phyloP scores from a whole-genome alignment of 2,797 vertebrate species.

The Clarias laeviceps region DNA sequence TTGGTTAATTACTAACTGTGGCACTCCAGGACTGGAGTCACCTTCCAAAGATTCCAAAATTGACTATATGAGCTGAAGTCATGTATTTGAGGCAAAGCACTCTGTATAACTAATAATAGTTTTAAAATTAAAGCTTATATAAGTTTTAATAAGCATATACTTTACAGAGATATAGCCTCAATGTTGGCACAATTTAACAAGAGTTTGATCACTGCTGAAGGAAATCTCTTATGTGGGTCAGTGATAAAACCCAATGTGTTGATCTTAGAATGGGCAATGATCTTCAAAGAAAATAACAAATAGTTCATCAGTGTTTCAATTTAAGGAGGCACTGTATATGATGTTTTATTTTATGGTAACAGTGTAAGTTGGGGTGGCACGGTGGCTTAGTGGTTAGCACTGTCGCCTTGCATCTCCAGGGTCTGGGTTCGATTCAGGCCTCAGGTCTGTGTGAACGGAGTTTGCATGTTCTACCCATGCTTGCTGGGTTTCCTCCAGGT shows the following conservation, averaged over 20 bases:
- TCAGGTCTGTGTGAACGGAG: too few species aligned
- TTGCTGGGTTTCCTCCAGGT: too few species aligned
- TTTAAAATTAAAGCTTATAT: neutral
- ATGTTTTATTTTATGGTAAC: neutral
- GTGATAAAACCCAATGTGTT: conserved; percentile 24
- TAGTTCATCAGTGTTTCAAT: conserved; percentile 18
- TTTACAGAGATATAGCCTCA: neutral
- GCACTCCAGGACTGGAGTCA: neutral
- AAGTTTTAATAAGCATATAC: conserved; percentile 5
- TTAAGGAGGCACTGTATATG: neutral
- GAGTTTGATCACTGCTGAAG: conserved; percentile 10
- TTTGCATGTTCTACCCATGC: too few species aligned
- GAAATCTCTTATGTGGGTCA: conserved; percentile 30
- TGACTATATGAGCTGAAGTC: neutral
- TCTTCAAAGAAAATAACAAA: conserved; percentile 21
- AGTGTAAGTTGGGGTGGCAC: too few species aligned
- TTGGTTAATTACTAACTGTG: too few species aligned
- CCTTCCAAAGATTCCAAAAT: neutral
- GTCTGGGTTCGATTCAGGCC: too few species aligned
- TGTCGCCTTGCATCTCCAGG: too few species aligned
- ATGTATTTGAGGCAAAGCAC: neutral
- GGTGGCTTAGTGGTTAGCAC: too few species aligned
- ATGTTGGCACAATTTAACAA: conserved; percentile 18
- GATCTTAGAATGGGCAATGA: neutral
- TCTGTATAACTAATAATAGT: neutral